phyloP scores from a whole-genome alignment of 1,140 invertebrate species.

The Nilaparvata lugens region DNA sequence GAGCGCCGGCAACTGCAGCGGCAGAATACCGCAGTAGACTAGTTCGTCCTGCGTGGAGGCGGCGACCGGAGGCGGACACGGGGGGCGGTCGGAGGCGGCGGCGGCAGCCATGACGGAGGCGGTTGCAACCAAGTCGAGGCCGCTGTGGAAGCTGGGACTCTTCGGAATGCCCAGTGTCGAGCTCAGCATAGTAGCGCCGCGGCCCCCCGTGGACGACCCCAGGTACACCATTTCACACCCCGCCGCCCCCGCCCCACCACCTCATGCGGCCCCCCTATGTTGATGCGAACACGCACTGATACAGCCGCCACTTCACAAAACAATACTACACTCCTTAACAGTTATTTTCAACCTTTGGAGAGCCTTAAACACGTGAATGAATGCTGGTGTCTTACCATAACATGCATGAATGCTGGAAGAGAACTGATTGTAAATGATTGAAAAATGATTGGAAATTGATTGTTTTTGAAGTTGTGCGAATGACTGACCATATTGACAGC shows the following conservation, averaged over 20 bases:
- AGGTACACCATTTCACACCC: conserved; percentile 25
- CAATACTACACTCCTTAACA: too few species aligned
- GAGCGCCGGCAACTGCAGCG: conserved; percentile 26
- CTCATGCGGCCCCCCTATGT: background rate
- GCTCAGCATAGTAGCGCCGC: conserved; percentile 1
- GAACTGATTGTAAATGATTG: too few species aligned
- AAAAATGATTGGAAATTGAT: too few species aligned
- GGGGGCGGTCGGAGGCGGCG: background rate
- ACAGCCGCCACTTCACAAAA: background rate
- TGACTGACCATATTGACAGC: conserved; percentile 85
- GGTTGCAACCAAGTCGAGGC: conserved; percentile 59
- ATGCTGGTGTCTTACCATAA: too few species aligned
- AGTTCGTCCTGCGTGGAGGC: conserved; percentile 5
- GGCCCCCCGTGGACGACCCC: background rate
- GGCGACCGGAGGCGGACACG: too few species aligned
- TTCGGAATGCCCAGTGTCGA: conserved; percentile 58
- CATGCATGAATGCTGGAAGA: too few species aligned
- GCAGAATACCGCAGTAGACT: conserved; percentile 13
- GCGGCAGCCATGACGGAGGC: conserved; percentile 1
- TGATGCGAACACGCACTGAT: background rate
- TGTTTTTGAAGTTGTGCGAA: too few species aligned
- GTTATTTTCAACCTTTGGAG: too few species aligned
- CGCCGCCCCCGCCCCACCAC: background rate
- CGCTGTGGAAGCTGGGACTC: conserved; percentile 75
- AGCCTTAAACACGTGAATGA: too few species aligned